Percentiles rank a stretch among this genome's conserved stretches.
These are phyloP conservation scores for Polyodon spathula DNA, from an alignment of 2,113 vertebrate genomes.

Conservation along the genomic window DNA sequence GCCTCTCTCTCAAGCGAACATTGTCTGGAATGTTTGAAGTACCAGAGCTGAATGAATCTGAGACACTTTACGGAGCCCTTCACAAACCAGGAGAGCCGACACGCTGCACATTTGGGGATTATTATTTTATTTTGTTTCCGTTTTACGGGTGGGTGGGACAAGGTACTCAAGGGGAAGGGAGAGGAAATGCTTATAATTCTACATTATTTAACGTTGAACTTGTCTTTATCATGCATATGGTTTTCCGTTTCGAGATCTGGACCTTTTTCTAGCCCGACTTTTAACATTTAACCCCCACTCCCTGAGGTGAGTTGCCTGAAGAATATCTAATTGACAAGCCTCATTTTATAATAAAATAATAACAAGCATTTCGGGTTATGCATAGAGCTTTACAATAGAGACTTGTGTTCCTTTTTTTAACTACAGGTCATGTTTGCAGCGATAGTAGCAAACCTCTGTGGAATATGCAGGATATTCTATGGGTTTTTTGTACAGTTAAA, in stretches of 20 bases:
- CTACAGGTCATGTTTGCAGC: neutral
- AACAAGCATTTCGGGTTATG: too few species aligned
- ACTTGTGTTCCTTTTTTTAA: neutral
- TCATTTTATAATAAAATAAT: neutral
- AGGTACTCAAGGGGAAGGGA: constrained; percentile 59
- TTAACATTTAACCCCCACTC: constrained; percentile 20
- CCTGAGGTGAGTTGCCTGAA: constrained; percentile 17
- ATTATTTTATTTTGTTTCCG: constrained; percentile 35
- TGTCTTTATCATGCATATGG: constrained; percentile 78
- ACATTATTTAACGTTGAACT: constrained; percentile 66
- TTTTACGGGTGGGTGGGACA: constrained; percentile 67
- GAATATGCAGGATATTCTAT: neutral
- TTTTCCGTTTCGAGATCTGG: constrained; percentile 56
- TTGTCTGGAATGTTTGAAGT: constrained; percentile 77
- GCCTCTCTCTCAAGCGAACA: constrained; percentile 59
- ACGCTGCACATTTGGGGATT: constrained; percentile 66
- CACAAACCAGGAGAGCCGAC: constrained; percentile 80
- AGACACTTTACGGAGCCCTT: constrained; percentile 95
- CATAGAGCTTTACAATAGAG: neutral
- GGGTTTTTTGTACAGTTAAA: neutral
- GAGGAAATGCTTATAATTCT: constrained; percentile 44
- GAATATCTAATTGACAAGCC: constrained; percentile 3
- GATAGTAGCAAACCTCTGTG: too few species aligned
- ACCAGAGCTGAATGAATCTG: constrained; percentile 65
- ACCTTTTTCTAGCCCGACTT: constrained; percentile 54